Conservation (phyloP, 2,888 invertebrate species). For the Anthophora plumipes region DNA sequence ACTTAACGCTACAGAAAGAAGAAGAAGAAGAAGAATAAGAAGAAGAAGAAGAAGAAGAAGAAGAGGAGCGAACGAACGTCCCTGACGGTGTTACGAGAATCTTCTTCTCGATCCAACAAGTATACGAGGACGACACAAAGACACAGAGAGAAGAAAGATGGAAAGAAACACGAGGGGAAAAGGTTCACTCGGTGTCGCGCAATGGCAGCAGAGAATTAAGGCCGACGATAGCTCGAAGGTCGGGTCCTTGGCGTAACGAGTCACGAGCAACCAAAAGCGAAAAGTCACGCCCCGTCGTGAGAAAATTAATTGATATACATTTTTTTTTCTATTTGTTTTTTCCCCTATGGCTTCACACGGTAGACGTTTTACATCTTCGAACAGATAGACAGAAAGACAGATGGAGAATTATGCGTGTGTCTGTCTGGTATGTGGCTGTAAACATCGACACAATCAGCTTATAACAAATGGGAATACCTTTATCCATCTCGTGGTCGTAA, state of each 20-base stretch:
- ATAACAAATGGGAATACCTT: slow-evolving; percentile 76
- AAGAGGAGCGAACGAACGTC: slow-evolving; percentile 33
- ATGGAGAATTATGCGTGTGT: not conserved
- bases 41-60: slow-evolving; percentile 17
- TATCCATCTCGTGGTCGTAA: slow-evolving; percentile 74
- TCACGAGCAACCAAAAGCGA: slow-evolving; percentile 54
- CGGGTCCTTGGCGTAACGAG: slow-evolving; percentile 70
- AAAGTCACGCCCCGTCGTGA: slow-evolving; percentile 69
- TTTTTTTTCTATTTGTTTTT: no score
- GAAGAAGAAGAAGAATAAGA: not conserved
- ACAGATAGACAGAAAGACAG: not conserved
- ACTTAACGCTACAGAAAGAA: not conserved
- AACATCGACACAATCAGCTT: slow-evolving; percentile 67
- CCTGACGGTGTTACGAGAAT: slow-evolving; percentile 40
- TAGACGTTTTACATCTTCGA: slow-evolving; percentile 11
- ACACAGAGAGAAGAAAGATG: not conserved
- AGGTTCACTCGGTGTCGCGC: slow-evolving; percentile 20
- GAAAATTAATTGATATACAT: slow-evolving; percentile 74
- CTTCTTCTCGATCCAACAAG: slow-evolving; percentile 15
- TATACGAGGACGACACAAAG: slow-evolving; percentile 1
- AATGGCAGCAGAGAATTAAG: slow-evolving; percentile 58
- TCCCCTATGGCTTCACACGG: slow-evolving; percentile 29
- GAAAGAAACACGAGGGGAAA: slow-evolving; percentile 31
- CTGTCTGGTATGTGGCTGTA: slow-evolving; percentile 11
- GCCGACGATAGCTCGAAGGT: slow-evolving; percentile 62